Conservation (phyloP, 2,888 invertebrate species). For the Pyrgus malvae region DNA sequence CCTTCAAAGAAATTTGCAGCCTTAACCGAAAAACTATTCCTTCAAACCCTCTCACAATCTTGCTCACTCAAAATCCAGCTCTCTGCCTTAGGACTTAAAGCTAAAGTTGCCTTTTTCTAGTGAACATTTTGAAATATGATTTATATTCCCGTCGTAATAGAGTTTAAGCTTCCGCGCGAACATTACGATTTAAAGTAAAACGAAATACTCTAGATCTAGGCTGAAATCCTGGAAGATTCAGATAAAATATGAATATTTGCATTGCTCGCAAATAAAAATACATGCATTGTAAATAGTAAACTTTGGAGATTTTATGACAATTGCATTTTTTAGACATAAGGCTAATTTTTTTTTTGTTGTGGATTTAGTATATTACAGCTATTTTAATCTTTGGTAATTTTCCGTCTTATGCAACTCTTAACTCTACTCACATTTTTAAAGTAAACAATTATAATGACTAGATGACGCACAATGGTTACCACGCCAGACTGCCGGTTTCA, state of each 20-base stretch:
- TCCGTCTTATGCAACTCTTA: neutral
- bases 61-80: neutral
- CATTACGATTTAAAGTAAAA: slow-evolving; percentile 24
- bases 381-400: no score
- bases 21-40: slow-evolving; percentile 22
- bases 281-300: slow-evolving; percentile 15
- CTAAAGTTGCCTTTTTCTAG: neutral
- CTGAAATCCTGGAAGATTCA: slow-evolving; percentile 19
- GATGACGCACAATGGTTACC: no score
- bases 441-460: no score
- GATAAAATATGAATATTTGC: slow-evolving; percentile 24
- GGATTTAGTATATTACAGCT: no score
- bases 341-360: no score
- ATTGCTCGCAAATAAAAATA: slow-evolving; percentile 1
- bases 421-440: no score
- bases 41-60: slow-evolving; percentile 5
- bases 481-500: no score
- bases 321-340: neutral
- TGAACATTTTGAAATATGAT: slow-evolving; percentile 19
- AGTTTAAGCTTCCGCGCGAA: slow-evolving; percentile 23
- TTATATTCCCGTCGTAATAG: slow-evolving; percentile 24
- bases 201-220: slow-evolving; percentile 24
- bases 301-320: slow-evolving; percentile 2
- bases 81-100: neutral
- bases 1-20: slow-evolving; percentile 23